Evolutionary conservation across 2,113 vertebrate species (phyloP).

Genomic region (Trogon melanurus): DNA sequence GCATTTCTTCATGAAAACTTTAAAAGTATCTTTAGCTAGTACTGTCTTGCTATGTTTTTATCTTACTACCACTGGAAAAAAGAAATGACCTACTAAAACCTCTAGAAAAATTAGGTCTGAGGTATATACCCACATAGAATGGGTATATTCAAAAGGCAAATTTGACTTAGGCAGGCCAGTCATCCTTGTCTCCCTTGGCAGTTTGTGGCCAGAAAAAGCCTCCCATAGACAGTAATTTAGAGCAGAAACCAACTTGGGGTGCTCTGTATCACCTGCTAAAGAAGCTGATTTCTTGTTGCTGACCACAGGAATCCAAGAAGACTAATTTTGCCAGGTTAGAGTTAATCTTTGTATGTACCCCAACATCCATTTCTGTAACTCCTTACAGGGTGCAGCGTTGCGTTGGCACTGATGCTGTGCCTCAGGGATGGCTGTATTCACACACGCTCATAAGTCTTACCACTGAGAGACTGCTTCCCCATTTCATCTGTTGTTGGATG

Average conservation of each 20-base stretch:
- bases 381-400: rapidly evolving
- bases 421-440: not conserved
- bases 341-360: not conserved
- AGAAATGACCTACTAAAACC: slow-evolving; percentile 39
- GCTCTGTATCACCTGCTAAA: not conserved
- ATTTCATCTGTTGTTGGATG: not conserved
- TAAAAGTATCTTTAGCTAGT: not conserved
- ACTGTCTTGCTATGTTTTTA: slow-evolving; percentile 29
- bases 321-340: not conserved
- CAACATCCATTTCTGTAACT: not conserved
- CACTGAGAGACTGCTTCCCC: not conserved
- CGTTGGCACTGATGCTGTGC: not conserved
- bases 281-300: not conserved
- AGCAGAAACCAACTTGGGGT: not conserved
- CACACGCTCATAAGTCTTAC: not conserved
- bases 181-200: not conserved
- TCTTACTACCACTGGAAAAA: not conserved
- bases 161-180: not conserved
- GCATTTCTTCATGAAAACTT: not conserved
- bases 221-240: not conserved
- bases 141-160: not conserved
- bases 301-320: not conserved
- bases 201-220: not conserved
- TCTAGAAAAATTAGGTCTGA: not conserved
- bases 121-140: not conserved